A percentile compares a stretch with the other conserved stretches of the same genome.
Conservation (phyloP, 2,888 invertebrate genomes). For the Eurytoma adleriae region DNA sequence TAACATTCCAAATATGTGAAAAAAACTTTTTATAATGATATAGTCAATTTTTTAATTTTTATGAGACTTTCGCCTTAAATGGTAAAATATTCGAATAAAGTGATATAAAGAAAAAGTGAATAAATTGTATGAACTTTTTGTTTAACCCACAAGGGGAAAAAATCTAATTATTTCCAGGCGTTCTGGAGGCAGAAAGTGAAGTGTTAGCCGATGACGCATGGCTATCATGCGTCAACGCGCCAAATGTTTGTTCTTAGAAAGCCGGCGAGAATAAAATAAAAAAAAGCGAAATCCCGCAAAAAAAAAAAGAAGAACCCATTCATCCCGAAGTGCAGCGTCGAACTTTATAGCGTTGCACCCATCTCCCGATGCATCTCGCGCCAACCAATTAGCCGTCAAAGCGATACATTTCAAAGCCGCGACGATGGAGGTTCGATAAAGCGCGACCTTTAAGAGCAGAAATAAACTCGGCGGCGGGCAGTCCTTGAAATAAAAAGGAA, state of each 20-base stretch:
- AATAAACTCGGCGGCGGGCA: not conserved
- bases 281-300: too few relatives aligned
- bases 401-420: not conserved
- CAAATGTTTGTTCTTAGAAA: constrained; percentile 34
- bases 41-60: too few relatives aligned
- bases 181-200: constrained; percentile 35
- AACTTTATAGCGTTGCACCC: too few relatives aligned
- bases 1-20: too few relatives aligned
- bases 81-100: too few relatives aligned
- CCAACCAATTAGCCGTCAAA: not conserved
- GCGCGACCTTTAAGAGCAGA: not conserved
- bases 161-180: constrained; percentile 19
- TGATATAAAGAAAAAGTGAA: too few relatives aligned
- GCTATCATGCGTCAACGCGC: constrained; percentile 24
- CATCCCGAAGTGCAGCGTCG: too few relatives aligned
- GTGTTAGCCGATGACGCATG: constrained; percentile 38
- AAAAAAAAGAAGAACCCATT: too few relatives aligned
- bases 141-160: not conserved
- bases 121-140: too few relatives aligned
- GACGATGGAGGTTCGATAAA: not conserved
- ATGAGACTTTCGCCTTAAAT: too few relatives aligned
- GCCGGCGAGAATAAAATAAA: constrained; percentile 1
- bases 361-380: too few relatives aligned
- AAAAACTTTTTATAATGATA: too few relatives aligned
- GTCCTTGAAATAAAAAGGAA: constrained; percentile 5